Evolutionary conservation across 1,140 invertebrate genomes (phyloP).

Genomic region (Hetaerina americana): DNA sequence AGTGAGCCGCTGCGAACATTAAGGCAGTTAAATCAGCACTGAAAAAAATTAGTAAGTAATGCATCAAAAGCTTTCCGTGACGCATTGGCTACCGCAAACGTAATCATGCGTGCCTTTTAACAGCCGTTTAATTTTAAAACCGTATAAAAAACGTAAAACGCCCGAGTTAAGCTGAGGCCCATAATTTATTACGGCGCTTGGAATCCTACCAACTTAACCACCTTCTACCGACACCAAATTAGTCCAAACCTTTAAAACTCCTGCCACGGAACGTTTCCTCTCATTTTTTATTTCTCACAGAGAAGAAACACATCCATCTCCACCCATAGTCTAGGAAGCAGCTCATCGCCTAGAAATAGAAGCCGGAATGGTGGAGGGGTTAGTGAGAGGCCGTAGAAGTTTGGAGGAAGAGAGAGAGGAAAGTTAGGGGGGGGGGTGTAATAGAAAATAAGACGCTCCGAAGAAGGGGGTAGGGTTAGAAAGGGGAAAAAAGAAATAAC

Average conservation of each 20-base stretch:
- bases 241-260: not conserved
- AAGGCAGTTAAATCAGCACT: no score
- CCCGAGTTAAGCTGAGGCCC: no score
- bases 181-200: not conserved
- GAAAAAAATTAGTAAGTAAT: no score
- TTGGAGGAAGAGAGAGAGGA: no score
- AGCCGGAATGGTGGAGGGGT: no score
- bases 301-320: no score
- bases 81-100: not conserved
- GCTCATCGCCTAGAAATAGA: not conserved
- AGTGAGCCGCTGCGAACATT: no score
- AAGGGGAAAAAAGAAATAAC: not conserved
- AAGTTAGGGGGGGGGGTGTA: no score
- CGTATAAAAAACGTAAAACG: not conserved
- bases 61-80: not conserved
- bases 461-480: no score
- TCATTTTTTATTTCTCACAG: not conserved
- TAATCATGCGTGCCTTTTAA: not conserved
- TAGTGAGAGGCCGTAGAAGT: no score
- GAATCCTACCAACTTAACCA: not conserved
- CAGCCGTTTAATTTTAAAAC: not conserved
- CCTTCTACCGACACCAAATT: not conserved
- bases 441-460: no score
- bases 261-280: not conserved
- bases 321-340: no score